These are phyloP conservation scores for Beroe forskalii DNA, from an alignment of 37 sponge, comb jelly and placozoan genomes.

Conservation along the genomic window DNA sequence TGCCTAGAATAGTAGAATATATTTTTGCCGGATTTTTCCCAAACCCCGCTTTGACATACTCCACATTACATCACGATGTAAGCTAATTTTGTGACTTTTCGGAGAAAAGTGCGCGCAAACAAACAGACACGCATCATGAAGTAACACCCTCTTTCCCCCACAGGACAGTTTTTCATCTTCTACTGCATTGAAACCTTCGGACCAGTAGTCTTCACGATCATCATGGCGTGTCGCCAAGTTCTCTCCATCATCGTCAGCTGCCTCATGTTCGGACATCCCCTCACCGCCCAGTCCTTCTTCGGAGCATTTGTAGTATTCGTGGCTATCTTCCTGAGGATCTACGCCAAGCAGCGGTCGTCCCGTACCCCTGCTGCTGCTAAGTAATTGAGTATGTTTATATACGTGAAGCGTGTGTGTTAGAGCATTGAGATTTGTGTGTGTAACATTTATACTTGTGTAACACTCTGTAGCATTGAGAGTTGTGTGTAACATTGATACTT, in stretches of 20 bases:
- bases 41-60: no score
- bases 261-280: slow-evolving; percentile 79
- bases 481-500: no score
- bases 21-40: no score
- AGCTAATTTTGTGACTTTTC: no score
- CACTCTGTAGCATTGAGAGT: no score
- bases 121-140: no score
- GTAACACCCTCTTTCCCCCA: neutral
- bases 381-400: slow-evolving; percentile 29
- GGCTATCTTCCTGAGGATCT: slow-evolving; percentile 78
- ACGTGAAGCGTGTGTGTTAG: no score
- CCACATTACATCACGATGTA: no score
- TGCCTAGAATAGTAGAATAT: no score
- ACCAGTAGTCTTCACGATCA: slow-evolving; percentile 90
- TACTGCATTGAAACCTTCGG: slow-evolving; percentile 88
- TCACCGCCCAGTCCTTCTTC: slow-evolving; percentile 75
- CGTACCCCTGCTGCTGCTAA: slow-evolving; percentile 3
- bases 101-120: no score
- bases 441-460: no score
- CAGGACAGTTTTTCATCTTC: slow-evolving; percentile 95
- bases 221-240: slow-evolving; percentile 90
- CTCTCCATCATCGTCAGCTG: slow-evolving; percentile 90
- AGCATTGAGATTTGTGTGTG: no score
- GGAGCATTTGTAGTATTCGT: slow-evolving; percentile 85
- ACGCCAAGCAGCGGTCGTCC: slow-evolving; percentile 67